Evolutionary conservation across 2,888 invertebrate species (phyloP).

Genomic region (Cyclophora albipunctata): DNA sequence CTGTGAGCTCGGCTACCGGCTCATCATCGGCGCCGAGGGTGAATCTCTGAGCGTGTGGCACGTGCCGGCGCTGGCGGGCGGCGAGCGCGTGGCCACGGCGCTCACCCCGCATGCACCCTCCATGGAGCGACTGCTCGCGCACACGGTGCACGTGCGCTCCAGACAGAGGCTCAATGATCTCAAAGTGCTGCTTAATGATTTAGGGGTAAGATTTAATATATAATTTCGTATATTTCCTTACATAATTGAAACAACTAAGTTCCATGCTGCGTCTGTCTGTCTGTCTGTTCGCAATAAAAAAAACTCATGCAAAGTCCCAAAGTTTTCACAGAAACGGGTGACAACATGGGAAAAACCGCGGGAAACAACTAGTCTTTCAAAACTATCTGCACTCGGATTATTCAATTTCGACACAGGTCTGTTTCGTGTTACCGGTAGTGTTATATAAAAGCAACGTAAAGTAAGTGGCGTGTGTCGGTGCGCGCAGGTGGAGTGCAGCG

Average conservation of each 20-base stretch:
- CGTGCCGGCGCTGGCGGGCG: constrained; percentile 76
- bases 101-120: constrained; percentile 94
- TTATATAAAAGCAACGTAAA: too few species aligned
- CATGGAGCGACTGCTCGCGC: constrained; percentile 94
- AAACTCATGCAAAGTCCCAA: too few species aligned
- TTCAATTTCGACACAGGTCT: too few species aligned
- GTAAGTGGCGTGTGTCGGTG: background rate
- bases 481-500: constrained; percentile 86
- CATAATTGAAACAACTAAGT: too few species aligned
- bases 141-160: constrained; percentile 95
- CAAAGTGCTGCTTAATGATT: constrained; percentile 82
- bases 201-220: constrained; percentile 57
- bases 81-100: constrained; percentile 78
- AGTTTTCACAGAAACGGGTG: too few species aligned
- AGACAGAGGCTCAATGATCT: constrained; percentile 88
- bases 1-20: constrained; percentile 90
- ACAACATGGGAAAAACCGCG: too few species aligned
- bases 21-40: constrained; percentile 90
- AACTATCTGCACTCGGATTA: too few species aligned
- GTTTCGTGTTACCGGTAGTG: background rate
- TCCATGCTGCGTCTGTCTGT: too few species aligned
- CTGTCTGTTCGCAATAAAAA: background rate
- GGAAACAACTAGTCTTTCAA: too few species aligned
- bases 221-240: background rate
- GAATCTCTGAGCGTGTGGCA: constrained; percentile 71